phyloP scores from a whole-genome alignment of 2,113 vertebrate genomes.

The Petrocephalus microphthalmus region DNA sequence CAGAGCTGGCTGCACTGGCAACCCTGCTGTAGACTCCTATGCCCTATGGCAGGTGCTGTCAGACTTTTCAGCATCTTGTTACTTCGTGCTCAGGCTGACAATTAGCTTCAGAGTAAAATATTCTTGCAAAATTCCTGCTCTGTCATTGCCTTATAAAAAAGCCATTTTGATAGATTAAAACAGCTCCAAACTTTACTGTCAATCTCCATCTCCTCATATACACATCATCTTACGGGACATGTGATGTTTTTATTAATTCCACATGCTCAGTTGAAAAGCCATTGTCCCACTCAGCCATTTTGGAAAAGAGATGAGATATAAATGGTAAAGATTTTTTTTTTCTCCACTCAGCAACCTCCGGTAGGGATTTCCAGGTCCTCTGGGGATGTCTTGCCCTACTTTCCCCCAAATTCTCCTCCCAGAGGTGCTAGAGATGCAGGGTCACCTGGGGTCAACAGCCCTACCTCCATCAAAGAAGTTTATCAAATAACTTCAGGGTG shows the following conservation, averaged over 20 bases:
- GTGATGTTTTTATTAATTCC: not conserved
- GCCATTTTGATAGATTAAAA: not conserved
- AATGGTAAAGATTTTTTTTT: not conserved
- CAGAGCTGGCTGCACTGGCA: not conserved
- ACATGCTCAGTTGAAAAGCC: not conserved
- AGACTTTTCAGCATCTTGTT: not conserved
- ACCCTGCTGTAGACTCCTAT: not conserved
- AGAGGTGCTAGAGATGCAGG: not conserved
- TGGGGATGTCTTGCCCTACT: not conserved
- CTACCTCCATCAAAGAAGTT: not conserved
- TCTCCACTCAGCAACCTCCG: not conserved
- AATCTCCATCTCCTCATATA: not conserved
- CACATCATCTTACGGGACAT: not conserved
- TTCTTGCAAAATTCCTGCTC: not conserved
- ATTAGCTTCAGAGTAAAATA: not conserved
- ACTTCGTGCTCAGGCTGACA: constrained; percentile 6
- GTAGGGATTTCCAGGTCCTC: not conserved
- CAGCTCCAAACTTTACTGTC: not conserved
- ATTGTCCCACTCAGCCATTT: not conserved
- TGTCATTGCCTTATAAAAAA: not conserved
- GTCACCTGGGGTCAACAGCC: not conserved
- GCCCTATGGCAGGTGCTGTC: not conserved
- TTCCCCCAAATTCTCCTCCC: not conserved
- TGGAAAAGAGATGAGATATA: not conserved
- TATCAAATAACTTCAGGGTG: not conserved